Evolutionary conservation across 2,797 vertebrate species (phyloP), one percentile per base, ranked within the genome.

Genomic region (Heterohyrax brucei): DNA sequence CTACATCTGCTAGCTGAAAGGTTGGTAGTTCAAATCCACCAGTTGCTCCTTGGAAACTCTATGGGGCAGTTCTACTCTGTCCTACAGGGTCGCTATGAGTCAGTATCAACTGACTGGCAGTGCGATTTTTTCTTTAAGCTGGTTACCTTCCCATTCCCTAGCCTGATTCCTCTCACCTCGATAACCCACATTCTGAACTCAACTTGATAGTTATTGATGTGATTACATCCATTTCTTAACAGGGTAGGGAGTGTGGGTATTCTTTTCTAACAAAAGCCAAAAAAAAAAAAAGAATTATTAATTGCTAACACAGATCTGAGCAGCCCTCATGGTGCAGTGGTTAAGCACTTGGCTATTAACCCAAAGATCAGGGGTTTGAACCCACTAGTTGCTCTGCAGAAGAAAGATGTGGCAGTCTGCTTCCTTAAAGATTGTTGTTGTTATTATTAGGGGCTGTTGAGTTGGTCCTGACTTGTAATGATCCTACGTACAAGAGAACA

Each of bases 301-400:
- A 53, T 85, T 85, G 82, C 48, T 72, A 81, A 93, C 24, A 46
- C 19, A 81, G 87, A 24, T 91, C 62, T 94, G 77, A 91, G 6
- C 14, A 70, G n/a, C 14, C 26, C n/a, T 70, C 14, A 16, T 33
- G 4, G 68, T 19, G 7, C 5, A 33, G 66, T n/a, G 39, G 39
- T 39, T 39, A 39, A 39, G 39, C 39, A 39, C 39, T 70, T 26
- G 28, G 30, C 30, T n/a, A 14, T 16, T n/a, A 70, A 70, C 30
- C 30, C 14, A 70, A 33, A 12, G 68, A n/a, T 33, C 59, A 5
- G 68, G 5, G n/a, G n/a, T 30, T 70, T 19, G 68, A 33, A 70
- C 5, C 68, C 68, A 70, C n/a, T 5, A 33, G n/a, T n/a, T 19
- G 13, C n/a, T 70, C 68, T 5, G 16, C 7, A 7, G n/a, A n/a